Evolutionary conservation across 2,113 vertebrate species (phyloP).

Genomic region (Ancistrus triradiatus): DNA sequence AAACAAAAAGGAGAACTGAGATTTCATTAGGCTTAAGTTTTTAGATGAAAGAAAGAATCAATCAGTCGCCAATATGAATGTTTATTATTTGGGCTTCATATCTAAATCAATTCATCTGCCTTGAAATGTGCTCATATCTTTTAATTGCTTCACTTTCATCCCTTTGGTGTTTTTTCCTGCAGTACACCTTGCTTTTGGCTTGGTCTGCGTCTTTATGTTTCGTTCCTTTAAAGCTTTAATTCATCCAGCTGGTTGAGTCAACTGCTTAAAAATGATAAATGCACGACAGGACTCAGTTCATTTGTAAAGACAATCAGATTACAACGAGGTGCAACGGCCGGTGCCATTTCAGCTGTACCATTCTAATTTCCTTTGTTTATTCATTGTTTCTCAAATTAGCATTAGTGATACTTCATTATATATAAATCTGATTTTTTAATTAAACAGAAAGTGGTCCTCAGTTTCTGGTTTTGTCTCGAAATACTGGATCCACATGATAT

Average conservation of each 20-base stretch:
- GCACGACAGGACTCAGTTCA: too few species aligned
- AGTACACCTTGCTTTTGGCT: constrained; percentile 37
- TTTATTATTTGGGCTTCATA: constrained; percentile 58
- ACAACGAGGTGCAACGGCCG: too few species aligned
- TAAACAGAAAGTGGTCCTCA: too few species aligned
- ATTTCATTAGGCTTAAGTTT: constrained; percentile 60
- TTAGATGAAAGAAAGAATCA: constrained; percentile 55
- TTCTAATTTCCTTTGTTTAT: too few species aligned
- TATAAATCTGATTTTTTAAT: too few species aligned
- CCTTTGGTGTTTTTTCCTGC: constrained; percentile 1
- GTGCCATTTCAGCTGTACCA: too few species aligned
- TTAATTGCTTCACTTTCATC: constrained; percentile 50
- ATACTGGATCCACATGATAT: too few species aligned
- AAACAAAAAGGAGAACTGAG: constrained; percentile 54
- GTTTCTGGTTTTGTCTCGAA: too few species aligned
- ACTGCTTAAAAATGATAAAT: constrained; percentile 7
- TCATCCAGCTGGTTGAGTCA: constrained; percentile 20
- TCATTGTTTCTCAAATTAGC: too few species aligned
- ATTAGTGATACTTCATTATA: too few species aligned
- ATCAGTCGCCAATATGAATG: constrained; percentile 47
- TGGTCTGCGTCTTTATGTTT: constrained; percentile 11
- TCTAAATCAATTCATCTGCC: constrained; percentile 50
- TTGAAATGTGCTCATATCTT: constrained; percentile 55
- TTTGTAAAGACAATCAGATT: too few species aligned
- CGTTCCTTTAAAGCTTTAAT: constrained; percentile 21